Conservation (phyloP, 2,888 invertebrate species). For the Melanchra persicariae region DNA sequence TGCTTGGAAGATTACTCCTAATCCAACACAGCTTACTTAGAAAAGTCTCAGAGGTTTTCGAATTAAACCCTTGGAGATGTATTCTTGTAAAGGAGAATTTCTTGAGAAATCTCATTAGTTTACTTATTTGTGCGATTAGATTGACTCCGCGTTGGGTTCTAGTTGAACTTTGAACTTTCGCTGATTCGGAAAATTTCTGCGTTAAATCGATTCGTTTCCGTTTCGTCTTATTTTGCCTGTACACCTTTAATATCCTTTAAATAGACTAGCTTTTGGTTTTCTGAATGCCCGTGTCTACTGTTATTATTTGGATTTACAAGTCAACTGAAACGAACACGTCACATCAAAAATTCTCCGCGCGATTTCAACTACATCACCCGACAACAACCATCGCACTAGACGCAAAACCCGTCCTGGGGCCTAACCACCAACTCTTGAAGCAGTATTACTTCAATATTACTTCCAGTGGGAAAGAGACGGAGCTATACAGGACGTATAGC, state of each 20-base stretch:
- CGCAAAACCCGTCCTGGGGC: too few species aligned
- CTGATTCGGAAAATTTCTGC: slow-evolving; percentile 2
- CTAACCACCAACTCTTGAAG: too few species aligned
- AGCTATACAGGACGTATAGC: too few species aligned
- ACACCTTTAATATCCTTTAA: background rate
- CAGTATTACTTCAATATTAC: too few species aligned
- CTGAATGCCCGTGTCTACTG: background rate
- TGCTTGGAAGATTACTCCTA: slow-evolving; percentile 30
- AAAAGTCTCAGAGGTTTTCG: slow-evolving; percentile 41
- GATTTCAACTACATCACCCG: too few species aligned
- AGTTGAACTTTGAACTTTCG: slow-evolving; percentile 38
- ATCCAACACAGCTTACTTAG: slow-evolving; percentile 37
- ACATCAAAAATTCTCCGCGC: too few species aligned
- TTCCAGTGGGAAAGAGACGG: too few species aligned
- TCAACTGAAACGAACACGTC: background rate
- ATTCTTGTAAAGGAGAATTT: slow-evolving; percentile 40
- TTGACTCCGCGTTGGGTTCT: slow-evolving; percentile 25
- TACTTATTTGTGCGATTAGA: slow-evolving; percentile 37
- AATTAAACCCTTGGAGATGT: slow-evolving; percentile 39
- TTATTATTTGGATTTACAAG: background rate
- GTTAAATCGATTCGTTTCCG: background rate
- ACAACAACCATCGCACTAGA: too few species aligned
- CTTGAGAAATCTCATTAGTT: slow-evolving; percentile 44
- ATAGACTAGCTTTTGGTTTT: background rate
- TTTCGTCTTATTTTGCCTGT: slow-evolving; percentile 9